Base-by-base conservation (phyloP, 1,140 invertebrate species). In the Drosophila tsacasi region DNA sequence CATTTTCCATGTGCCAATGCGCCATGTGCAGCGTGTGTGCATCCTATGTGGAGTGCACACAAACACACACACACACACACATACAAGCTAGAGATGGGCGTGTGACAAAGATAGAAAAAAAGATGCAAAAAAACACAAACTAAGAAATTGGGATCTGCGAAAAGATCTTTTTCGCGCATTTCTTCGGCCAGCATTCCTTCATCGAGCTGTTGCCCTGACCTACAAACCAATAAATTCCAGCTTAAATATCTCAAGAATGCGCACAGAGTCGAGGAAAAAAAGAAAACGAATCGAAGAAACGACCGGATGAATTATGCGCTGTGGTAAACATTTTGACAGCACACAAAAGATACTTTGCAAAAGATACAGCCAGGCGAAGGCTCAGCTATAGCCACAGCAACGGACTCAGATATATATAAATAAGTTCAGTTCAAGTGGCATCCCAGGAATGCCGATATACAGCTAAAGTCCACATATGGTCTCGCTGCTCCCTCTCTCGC, bases 241-340 rank as follows among this genome's bases (percentile, higher is more conserved):
- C 73, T 72, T 78, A 76, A 84, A 67, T 76, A 81, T 92, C 69
- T 77, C n/a, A 49, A 79, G 85, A 90, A 90, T 91, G 87, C 79
- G 46, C 21, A 27, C 35, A 49, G 58, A 65, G 54, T 73, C 54
- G 13, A 73, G 42, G 19, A 49, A 67, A 39, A 64, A 50, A 55
- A 59, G 40, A 80, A 19, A 52, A 72, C 30, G 37, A 64, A 71
- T 39, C 49, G 69, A 47, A 46, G 50, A 47, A 62, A 71, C 59
- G 52, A 79, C 75, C 68, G 54, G 65, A 83, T 91, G 79, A 90
- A 91, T 91, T 91, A 90, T 90, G 86, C 81, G 55, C 63, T 69
- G 83, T 77, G 79, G 77, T 81, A 91, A 91, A 91, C 81, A 90
- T 82, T 91, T 87, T 90, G 82, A 90, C 82, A 86, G 84, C 81